These are phyloP conservation scores for Physella acuta DNA, from an alignment of 1,140 invertebrate genomes.

Conservation along the genomic window DNA sequence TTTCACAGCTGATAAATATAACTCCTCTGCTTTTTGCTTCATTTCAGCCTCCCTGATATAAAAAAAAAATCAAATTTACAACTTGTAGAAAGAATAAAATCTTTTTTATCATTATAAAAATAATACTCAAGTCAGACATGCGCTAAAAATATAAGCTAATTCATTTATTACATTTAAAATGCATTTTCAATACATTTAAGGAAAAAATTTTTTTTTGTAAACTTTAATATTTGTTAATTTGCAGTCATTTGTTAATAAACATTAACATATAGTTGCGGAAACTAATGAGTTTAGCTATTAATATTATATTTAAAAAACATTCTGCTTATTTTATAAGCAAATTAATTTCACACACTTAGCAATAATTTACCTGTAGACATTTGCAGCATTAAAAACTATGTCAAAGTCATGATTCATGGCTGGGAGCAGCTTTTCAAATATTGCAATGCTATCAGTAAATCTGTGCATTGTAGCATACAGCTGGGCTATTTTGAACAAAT, in stretches of 20 bases:
- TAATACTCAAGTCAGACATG: neutral
- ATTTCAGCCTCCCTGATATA: constrained; percentile 70
- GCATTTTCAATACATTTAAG: neutral
- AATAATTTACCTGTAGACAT: constrained; percentile 73
- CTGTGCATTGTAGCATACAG: constrained; percentile 78
- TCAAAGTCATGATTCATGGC: constrained; percentile 79
- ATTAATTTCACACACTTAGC: no score
- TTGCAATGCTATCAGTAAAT: constrained; percentile 77
- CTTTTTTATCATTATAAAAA: neutral
- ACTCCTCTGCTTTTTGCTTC: constrained; percentile 77
- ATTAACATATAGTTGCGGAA: no score
- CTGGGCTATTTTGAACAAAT: constrained; percentile 70
- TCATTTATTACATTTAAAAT: neutral
- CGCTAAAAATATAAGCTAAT: neutral
- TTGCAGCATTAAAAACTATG: constrained; percentile 81
- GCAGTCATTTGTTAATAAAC: no score
- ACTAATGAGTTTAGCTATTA: no score
- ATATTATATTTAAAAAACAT: no score
- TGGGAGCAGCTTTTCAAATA: constrained; percentile 75
- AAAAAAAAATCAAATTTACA: neutral
- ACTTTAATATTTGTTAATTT: no score
- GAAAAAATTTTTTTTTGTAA: no score
- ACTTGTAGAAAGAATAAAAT: neutral
- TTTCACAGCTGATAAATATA: constrained; percentile 76
- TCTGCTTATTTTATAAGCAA: no score